Evolutionary conservation across 1,140 invertebrate species (phyloP).

Genomic region (Drosophila lacteicornis): DNA sequence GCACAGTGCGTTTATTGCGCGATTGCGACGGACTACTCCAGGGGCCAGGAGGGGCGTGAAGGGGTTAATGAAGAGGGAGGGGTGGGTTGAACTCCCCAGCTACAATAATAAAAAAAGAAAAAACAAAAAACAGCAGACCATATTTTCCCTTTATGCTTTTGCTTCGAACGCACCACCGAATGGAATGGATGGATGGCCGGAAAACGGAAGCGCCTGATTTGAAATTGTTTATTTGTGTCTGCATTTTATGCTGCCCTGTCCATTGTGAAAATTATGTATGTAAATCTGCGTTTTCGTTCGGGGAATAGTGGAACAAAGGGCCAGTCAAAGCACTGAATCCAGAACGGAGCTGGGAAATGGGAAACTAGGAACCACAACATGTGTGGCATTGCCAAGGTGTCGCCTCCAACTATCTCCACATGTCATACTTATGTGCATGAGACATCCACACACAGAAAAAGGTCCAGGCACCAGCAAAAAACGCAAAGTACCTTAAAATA

Average conservation of each 20-base stretch:
- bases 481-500: too few species aligned
- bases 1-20: constrained; percentile 32
- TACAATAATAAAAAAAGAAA: not conserved
- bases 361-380: constrained; percentile 21
- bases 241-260: constrained; percentile 52
- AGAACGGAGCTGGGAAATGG: constrained; percentile 15
- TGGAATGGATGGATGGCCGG: constrained; percentile 47
- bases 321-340: not conserved
- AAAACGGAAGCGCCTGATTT: constrained; percentile 76
- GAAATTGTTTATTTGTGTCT: constrained; percentile 65
- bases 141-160: constrained; percentile 34
- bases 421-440: constrained; percentile 26
- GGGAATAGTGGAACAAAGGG: not conserved
- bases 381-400: constrained; percentile 59
- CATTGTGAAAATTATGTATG: constrained; percentile 64
- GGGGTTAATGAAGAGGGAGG: constrained; percentile 23
- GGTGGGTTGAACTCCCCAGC: constrained; percentile 40
- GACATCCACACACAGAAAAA: constrained; percentile 17
- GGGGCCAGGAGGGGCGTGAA: not conserved
- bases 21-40: not conserved
- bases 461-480: too few species aligned
- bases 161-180: constrained; percentile 10
- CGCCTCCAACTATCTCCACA: constrained; percentile 45
- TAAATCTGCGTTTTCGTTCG: constrained; percentile 42
- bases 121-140: constrained; percentile 8